Conservation (phyloP, 2,113 vertebrate genomes). For the Oncorhynchus mykiss region DNA sequence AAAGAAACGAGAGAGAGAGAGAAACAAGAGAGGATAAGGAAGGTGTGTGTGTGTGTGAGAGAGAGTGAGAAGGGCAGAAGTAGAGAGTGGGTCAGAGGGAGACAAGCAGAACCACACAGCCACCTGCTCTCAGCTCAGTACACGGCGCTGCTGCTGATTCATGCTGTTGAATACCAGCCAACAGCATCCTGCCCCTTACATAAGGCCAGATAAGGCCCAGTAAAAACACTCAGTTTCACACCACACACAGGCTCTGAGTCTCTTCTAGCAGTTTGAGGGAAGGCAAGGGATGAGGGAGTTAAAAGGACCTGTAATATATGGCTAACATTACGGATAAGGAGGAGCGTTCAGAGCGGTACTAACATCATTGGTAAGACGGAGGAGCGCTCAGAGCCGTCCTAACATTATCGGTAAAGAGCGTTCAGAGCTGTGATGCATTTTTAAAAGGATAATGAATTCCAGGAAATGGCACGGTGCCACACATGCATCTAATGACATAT, state of each 20-base stretch:
- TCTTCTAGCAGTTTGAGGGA: not conserved
- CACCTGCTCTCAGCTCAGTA: not conserved
- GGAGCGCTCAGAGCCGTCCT: too few relatives aligned
- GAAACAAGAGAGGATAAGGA: too few relatives aligned
- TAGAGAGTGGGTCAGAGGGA: not conserved
- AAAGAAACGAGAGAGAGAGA: too few relatives aligned
- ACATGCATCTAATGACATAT: not conserved
- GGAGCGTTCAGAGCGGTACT: not conserved
- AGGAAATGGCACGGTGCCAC: not conserved
- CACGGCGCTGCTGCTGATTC: not conserved
- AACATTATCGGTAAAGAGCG: too few relatives aligned
- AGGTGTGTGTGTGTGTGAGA: too few relatives aligned
- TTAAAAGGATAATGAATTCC: constrained; percentile 7
- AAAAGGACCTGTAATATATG: not conserved
- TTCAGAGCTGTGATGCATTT: not conserved
- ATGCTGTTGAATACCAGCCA: not conserved
- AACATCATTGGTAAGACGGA: too few relatives aligned
- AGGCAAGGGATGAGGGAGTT: not conserved
- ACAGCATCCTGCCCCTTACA: constrained; percentile 1
- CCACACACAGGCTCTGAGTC: not conserved
- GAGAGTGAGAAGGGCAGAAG: rapidly evolving
- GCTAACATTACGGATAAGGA: not conserved
- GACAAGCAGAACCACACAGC: not conserved
- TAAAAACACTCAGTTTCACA: not conserved
- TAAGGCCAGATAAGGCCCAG: not conserved